phyloP scores from a whole-genome alignment of 2,797 vertebrate genomes.

The Urocyon cinereoargenteus region DNA sequence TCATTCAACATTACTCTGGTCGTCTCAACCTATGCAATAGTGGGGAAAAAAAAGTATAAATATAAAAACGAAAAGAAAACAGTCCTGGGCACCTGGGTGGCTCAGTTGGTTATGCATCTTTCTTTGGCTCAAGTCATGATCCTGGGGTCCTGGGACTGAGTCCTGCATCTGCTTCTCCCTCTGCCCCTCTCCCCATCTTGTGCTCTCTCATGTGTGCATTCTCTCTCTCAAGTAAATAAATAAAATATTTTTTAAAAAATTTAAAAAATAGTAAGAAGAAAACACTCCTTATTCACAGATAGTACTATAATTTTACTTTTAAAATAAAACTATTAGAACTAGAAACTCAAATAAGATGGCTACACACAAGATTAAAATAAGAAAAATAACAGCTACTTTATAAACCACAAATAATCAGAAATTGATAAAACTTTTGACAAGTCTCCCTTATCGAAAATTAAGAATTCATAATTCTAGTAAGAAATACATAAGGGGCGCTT shows the following conservation, averaged over 20 bases:
- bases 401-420: background rate
- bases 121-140: background rate
- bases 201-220: background rate
- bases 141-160: background rate
- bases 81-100: background rate
- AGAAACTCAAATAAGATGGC: background rate
- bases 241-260: background rate
- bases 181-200: background rate
- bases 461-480: conserved; percentile 19
- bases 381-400: conserved; percentile 12
- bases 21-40: background rate
- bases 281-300: background rate
- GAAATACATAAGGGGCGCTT: background rate
- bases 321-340: conserved; percentile 3
- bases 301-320: background rate
- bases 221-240: background rate
- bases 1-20: background rate
- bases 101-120: background rate
- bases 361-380: background rate
- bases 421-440: conserved; percentile 10
- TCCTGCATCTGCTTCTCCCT: background rate
- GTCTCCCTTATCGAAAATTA: background rate
- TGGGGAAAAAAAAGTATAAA: background rate
- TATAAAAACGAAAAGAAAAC: background rate
- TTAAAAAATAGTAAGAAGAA: background rate